These are phyloP conservation scores for Psammodynastes pulverulentus DNA, from an alignment of 2,113 vertebrate genomes.

Conservation along the genomic window DNA sequence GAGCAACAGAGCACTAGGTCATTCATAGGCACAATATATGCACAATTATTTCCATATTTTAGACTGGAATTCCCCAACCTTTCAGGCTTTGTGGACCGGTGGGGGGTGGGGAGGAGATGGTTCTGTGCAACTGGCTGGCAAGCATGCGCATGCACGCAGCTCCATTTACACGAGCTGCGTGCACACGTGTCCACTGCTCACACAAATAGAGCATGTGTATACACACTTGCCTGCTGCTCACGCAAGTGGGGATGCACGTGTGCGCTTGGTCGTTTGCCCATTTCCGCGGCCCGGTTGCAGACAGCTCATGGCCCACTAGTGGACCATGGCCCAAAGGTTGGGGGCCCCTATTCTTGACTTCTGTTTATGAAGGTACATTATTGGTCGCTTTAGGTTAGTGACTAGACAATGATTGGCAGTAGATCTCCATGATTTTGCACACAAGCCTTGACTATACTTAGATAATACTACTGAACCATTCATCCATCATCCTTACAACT, in stretches of 20 bases:
- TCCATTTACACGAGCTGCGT: no score
- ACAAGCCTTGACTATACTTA: background rate
- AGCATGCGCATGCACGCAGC: rapidly evolving
- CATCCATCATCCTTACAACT: background rate
- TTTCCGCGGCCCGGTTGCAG: background rate
- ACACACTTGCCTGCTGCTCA: background rate
- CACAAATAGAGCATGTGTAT: no score
- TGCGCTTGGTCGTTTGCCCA: rapidly evolving
- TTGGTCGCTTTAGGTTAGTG: background rate
- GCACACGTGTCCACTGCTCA: background rate
- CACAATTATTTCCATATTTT: background rate
- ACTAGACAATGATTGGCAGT: background rate
- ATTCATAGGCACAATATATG: background rate
- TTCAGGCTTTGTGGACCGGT: background rate
- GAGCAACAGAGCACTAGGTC: background rate
- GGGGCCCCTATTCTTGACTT: background rate
- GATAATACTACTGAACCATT: background rate
- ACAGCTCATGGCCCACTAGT: background rate
- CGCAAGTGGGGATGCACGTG: background rate
- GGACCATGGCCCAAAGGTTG: background rate
- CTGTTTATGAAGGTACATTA: background rate
- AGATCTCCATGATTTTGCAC: background rate
- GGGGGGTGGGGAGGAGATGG: background rate
- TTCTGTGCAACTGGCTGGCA: background rate
- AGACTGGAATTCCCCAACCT: background rate